Evolutionary conservation across 2,113 vertebrate genomes (phyloP).

Genomic region (Campylomormyrus numenius): DNA sequence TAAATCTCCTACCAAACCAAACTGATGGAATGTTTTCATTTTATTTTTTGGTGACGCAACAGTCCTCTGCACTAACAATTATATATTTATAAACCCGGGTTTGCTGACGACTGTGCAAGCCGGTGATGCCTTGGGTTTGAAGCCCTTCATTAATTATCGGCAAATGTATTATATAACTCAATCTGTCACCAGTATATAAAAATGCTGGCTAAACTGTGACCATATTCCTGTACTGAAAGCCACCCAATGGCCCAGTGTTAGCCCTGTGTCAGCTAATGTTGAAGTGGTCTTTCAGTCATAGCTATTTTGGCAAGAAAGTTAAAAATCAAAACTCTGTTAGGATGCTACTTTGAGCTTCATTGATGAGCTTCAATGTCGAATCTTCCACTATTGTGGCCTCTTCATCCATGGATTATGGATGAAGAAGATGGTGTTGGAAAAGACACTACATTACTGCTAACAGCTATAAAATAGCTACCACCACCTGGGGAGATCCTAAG

Average conservation of each 20-base stretch:
- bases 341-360: not conserved
- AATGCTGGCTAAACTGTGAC: not conserved
- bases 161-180: not conserved
- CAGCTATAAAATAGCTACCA: not conserved
- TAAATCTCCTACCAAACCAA: not conserved
- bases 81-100: not conserved
- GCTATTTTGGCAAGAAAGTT: not conserved
- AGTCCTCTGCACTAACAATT: not conserved
- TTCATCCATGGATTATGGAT: not conserved
- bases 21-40: not conserved
- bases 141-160: not conserved
- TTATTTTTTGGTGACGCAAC: not conserved
- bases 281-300: not conserved
- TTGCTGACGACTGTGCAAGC: not conserved
- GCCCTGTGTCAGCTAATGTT: not conserved
- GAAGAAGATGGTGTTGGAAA: not conserved
- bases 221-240: not conserved
- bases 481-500: not conserved
- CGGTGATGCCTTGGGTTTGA: not conserved
- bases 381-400: not conserved
- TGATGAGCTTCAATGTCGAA: not conserved
- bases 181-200: not conserved
- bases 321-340: not conserved
- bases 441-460: not conserved
- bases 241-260: not conserved